Base-by-base conservation (phyloP, 2,113 vertebrate species). In the Monarcha castaneiventris region DNA sequence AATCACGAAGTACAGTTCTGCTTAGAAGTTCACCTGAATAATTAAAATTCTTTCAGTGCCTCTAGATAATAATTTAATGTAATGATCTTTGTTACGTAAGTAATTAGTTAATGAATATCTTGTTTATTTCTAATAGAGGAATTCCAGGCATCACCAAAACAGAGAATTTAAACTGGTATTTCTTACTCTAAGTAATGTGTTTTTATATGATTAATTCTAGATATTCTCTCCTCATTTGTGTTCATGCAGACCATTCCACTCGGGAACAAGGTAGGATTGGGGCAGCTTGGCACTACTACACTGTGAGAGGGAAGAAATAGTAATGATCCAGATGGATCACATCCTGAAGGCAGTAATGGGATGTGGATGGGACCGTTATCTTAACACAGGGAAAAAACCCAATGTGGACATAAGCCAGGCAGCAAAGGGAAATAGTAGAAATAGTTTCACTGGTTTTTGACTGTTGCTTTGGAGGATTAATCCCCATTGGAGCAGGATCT, bases 71-170 rank as follows among this genome's bases (percentile, higher is more conserved):
- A 35, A 92, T 89, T 96, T 93, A 66, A 67, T 90, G 68, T 92
- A 88, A 92, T 88, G 72, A 62, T 80, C 67, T 88, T 96, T 90
- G 55, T 96, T 94, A 92, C 64, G 80, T 83, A 93, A 81, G 75
- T 59, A 78, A 82, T 90, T 93, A 81, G 35, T 54, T 94, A 94
- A 90, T 81, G 9, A 96, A 84, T 90, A 81, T 46, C 35, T 76
- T 85, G 58, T 85, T 95, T 90, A 77, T 80, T 95, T 93, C 55
- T 87, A 67, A 66, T 15, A 78, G 66, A 73, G 82, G 63, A 48
- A 86, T 88, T 85, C 63, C 55, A 96, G 63, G 33, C 43, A 59
- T 76, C 73, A 48, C 67, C 8, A 22, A 86, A 79, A 85, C 37
- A 74, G 43, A 91, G 16, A 82, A 78, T 69, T 96, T 41, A 35